A percentile compares a stretch with the other conserved stretches of the same genome.
These are phyloP conservation scores for Lepilemur septentrionalis DNA, from an alignment of 2,797 vertebrate genomes.

Conservation along the genomic window DNA sequence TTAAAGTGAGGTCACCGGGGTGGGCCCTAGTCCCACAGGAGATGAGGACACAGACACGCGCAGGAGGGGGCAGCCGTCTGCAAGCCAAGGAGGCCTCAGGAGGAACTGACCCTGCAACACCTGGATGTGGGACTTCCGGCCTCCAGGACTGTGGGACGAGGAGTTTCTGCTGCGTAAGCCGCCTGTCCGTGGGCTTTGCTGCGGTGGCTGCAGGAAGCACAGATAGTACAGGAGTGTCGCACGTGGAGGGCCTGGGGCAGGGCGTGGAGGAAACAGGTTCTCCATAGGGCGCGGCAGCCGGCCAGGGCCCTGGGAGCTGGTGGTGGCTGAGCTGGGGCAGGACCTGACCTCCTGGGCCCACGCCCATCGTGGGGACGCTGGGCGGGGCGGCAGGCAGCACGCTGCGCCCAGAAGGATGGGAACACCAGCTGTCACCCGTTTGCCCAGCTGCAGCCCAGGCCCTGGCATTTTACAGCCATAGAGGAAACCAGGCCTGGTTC, in stretches of 20 bases:
- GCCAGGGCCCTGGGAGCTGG: not conserved
- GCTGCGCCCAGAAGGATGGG: not conserved
- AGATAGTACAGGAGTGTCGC: fast-evolving
- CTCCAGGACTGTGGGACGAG: not conserved
- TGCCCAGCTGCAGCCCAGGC: not conserved
- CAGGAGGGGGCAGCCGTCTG: fast-evolving
- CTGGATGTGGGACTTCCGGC: fast-evolving
- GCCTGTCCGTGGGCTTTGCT: fast-evolving
- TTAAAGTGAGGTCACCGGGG: not conserved
- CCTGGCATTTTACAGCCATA: fast-evolving
- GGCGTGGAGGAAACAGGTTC: not conserved
- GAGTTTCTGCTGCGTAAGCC: fast-evolving
- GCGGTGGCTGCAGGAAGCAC: fast-evolving
- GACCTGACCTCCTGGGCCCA: not conserved
- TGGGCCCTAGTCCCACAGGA: not conserved
- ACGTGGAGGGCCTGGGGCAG: fast-evolving
- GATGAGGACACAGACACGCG: not conserved
- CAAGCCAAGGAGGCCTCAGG: fast-evolving
- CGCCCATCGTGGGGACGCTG: fast-evolving
- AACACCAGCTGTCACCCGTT: not conserved
- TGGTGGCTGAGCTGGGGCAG: not conserved
- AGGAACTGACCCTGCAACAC: not conserved
- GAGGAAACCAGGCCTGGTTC: not conserved
- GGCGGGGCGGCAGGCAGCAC: not conserved
- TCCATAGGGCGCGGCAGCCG: fast-evolving